phyloP scores from a whole-genome alignment of 2,113 vertebrate species.

The Tenrec ecaudatus region DNA sequence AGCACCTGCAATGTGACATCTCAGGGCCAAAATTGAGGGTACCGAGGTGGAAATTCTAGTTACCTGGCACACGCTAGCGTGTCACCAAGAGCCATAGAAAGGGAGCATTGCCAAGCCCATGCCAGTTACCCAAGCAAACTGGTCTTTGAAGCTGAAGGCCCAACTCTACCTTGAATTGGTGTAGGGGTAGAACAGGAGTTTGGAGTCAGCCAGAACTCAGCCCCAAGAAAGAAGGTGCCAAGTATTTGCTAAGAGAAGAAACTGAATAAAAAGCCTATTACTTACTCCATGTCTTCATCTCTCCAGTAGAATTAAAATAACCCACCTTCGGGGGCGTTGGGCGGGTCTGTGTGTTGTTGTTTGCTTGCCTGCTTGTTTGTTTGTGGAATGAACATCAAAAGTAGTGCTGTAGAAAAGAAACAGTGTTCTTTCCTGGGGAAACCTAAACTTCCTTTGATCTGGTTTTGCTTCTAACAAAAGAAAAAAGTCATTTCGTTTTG shows the following conservation, averaged over 20 bases:
- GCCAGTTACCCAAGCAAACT: constrained; percentile 28
- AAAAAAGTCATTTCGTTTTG: constrained; percentile 31
- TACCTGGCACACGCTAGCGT: constrained; percentile 42
- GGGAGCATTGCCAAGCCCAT: constrained; percentile 44
- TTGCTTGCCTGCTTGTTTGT: not conserved
- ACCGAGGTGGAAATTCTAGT: constrained; percentile 34
- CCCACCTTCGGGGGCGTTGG: not conserved
- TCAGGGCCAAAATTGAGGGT: constrained; percentile 52
- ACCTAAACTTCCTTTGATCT: constrained; percentile 6
- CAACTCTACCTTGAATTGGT: constrained; percentile 23
- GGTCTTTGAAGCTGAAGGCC: constrained; percentile 27
- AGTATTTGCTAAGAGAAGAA: constrained; percentile 40
- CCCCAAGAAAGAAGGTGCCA: constrained; percentile 44
- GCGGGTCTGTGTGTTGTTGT: not conserved
- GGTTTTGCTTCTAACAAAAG: not conserved
- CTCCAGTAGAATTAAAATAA: constrained; percentile 54
- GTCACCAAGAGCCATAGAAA: constrained; percentile 1
- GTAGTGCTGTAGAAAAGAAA: not conserved
- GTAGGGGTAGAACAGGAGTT: not conserved
- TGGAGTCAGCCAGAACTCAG: not conserved
- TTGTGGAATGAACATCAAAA: constrained; percentile 56
- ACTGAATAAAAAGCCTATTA: constrained; percentile 16
- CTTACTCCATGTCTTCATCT: constrained; percentile 7
- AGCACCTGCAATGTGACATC: not conserved
- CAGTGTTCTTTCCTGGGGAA: not conserved